Base-by-base conservation (phyloP, 1,140 invertebrate species). In the Trichonephila clavipes region DNA sequence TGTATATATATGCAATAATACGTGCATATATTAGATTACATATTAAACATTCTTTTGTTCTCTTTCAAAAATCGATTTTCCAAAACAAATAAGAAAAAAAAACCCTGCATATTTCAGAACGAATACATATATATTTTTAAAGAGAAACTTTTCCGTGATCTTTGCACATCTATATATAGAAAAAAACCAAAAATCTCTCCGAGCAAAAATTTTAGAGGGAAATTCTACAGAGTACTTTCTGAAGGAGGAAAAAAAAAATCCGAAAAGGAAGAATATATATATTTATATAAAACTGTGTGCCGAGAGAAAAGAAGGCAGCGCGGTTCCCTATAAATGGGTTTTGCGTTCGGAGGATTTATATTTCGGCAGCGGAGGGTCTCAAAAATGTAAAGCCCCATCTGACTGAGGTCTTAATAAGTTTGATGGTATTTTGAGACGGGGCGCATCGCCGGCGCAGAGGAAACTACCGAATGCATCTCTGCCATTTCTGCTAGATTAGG, bases 301-400 rank as follows among this genome's bases (percentile, higher is more conserved):
- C 51, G 51, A 69, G 24, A 18, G 28, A 64, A 87, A 92, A 87
- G 51, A 87, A 92, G 51, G 4, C 2, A 72, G 14, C 82, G 34
- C 51, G 62, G 72, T 58, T 88, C 86, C 34, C 77, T 88, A 93
- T 93, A 93, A 93, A 93, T 93, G 92, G 86, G 28, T 82, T 51
- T 93, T 88, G 51, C 69, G 24, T 88, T 88, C 66, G 69, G 82
- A 93, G 92, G 92, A 93, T 93, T 93, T 93, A 93, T 93, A 93
- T 88, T 88, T 88, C 66, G 85, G 61, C 51, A 88, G 85, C 81
- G 92, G 86, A 87, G 66, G 44, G 72, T n/a, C 86, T 93, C 92
- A 93, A 93, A 93, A 93, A 93, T 93, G 92, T 93, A 93, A 93
- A 88, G 92, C 92, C 92, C 92, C 92, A 93, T 93, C 92, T 88